These are phyloP conservation scores for Eupithecia vulgata DNA, from an alignment of 2,888 invertebrate species.

Conservation along the genomic window DNA sequence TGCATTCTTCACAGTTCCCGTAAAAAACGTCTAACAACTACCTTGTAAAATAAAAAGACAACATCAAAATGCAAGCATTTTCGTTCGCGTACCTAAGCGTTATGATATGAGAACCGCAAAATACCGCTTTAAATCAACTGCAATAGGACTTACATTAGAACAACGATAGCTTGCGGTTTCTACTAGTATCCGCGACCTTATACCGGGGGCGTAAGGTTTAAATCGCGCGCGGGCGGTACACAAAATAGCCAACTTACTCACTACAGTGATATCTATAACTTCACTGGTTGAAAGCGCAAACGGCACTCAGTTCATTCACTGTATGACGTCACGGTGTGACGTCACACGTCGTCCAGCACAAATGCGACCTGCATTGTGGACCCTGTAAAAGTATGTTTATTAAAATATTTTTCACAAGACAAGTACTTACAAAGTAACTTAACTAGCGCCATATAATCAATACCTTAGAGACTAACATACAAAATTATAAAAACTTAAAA, in stretches of 20 bases:
- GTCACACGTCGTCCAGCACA: slow-evolving; percentile 82
- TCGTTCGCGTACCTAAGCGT: slow-evolving; percentile 39
- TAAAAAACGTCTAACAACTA: slow-evolving; percentile 24
- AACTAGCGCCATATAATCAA: too few relatives aligned
- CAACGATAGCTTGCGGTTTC: slow-evolving; percentile 60
- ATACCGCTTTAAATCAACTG: slow-evolving; percentile 17
- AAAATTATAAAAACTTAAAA: too few relatives aligned
- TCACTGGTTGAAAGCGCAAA: slow-evolving; percentile 47
- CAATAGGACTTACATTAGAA: slow-evolving; percentile 58
- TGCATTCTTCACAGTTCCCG: slow-evolving; percentile 23
- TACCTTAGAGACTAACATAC: too few relatives aligned
- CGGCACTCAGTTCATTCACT: slow-evolving; percentile 33
- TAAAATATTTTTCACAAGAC: too few relatives aligned
- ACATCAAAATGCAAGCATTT: slow-evolving; percentile 62
- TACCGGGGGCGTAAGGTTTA: slow-evolving; percentile 29
- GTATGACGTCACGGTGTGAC: slow-evolving; percentile 59
- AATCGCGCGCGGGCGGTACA: slow-evolving; percentile 43
- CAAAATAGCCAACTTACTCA: slow-evolving; percentile 55
- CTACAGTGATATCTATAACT: slow-evolving; percentile 44
- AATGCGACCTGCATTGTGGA: slow-evolving; percentile 82
- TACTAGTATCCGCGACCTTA: slow-evolving; percentile 32
- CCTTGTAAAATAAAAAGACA: slow-evolving; percentile 22
- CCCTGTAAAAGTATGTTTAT: too few relatives aligned
- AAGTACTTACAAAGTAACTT: too few relatives aligned
- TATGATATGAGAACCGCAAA: slow-evolving; percentile 33